A percentile compares a stretch with the other conserved stretches of the same genome.
Conservation (phyloP, 2,888 invertebrate genomes). For the Crematogaster levior region DNA sequence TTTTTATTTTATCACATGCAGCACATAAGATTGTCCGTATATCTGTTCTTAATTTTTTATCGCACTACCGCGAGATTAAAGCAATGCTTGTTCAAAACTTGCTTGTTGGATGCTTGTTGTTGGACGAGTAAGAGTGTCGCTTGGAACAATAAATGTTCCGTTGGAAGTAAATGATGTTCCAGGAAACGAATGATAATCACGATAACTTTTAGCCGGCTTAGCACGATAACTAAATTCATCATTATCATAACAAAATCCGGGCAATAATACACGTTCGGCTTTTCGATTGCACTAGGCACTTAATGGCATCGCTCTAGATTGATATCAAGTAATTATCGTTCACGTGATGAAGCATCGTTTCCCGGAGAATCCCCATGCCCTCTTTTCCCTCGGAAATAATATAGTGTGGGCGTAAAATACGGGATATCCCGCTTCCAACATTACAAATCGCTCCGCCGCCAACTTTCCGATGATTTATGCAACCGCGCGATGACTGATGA, state of each 20-base stretch:
- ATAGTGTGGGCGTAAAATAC: conserved; percentile 16
- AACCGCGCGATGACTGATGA: conserved; percentile 46
- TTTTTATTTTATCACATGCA: neutral
- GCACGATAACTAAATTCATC: too few species aligned
- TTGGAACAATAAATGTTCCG: neutral
- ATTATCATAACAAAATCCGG: conserved; percentile 24
- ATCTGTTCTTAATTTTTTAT: conserved; percentile 1
- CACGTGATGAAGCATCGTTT: conserved; percentile 33
- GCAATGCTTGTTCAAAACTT: neutral
- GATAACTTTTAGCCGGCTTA: neutral
- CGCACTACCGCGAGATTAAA: neutral
- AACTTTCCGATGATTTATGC: conserved; percentile 54
- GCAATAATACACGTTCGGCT: neutral
- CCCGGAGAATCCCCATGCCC: neutral
- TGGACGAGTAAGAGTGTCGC: neutral
- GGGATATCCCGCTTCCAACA: conserved; percentile 21
- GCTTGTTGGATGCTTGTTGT: too few species aligned
- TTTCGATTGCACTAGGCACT: conserved; percentile 3
- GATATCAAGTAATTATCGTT: conserved; percentile 31
- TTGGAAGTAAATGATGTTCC: conserved; percentile 15
- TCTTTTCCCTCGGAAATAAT: conserved; percentile 17
- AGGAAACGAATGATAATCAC: neutral
- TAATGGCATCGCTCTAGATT: conserved; percentile 4
- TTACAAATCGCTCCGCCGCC: conserved; percentile 49
- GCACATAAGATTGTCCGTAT: neutral